These are phyloP conservation scores for Octopus sinensis DNA, from an alignment of 1,140 invertebrate species.

Conservation along the genomic window DNA sequence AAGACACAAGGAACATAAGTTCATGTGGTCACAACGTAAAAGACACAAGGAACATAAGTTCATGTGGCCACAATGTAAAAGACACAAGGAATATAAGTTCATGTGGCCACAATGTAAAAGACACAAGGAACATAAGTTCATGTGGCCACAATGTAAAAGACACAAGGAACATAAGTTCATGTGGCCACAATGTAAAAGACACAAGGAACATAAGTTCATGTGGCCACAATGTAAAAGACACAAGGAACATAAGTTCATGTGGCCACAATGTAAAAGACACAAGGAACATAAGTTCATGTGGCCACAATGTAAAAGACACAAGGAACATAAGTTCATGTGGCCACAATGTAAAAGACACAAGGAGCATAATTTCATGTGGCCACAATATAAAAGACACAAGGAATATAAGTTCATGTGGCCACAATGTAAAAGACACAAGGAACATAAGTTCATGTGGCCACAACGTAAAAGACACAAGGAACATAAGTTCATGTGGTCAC, in stretches of 20 bases:
- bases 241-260: background rate
- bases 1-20: background rate
- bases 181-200: too few relatives aligned
- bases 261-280: background rate
- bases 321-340: background rate
- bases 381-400: conserved; percentile 1
- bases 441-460: background rate
- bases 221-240: background rate
- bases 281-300: background rate
- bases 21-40: conserved; percentile 5
- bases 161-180: background rate
- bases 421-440: background rate
- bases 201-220: background rate
- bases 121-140: background rate
- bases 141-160: background rate
- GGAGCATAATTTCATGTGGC: background rate
- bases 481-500: background rate
- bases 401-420: background rate
- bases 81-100: background rate
- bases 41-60: background rate
- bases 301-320: conserved; percentile 7
- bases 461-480: background rate
- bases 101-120: background rate
- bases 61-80: conserved; percentile 5
- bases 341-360: conserved; percentile 5